phyloP scores from a whole-genome alignment of 1,140 invertebrate species.

The Lepidurus arcticus region DNA sequence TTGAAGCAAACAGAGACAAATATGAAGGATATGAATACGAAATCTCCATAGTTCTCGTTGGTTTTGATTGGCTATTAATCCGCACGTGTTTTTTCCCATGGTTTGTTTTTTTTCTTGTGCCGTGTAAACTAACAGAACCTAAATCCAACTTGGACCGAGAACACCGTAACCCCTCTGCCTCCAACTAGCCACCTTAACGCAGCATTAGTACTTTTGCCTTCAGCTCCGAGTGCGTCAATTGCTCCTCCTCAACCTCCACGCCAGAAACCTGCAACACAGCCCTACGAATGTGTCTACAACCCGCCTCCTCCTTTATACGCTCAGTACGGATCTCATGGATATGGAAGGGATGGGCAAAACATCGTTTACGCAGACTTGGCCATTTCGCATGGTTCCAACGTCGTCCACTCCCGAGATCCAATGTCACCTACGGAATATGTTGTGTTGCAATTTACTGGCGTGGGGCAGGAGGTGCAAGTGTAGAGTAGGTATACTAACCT shows the following conservation, averaged over 20 bases:
- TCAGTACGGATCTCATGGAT: slow-evolving; percentile 31
- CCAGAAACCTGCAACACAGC: neutral
- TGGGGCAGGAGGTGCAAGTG: slow-evolving; percentile 68
- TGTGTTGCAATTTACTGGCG: slow-evolving; percentile 69
- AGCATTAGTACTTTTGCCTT: slow-evolving; percentile 1
- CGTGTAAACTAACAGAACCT: slow-evolving; percentile 14
- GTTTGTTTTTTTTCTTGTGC: neutral
- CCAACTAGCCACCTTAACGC: neutral
- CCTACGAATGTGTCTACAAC: slow-evolving; percentile 29
- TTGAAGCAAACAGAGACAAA: neutral
- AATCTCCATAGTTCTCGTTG: neutral
- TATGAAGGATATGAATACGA: neutral
- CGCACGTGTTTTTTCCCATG: neutral
- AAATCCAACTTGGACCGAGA: slow-evolving; percentile 11
- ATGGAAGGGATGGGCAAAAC: slow-evolving; percentile 33
- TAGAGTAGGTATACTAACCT: slow-evolving; percentile 44
- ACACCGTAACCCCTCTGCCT: neutral
- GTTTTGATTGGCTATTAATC: neutral
- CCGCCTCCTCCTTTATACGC: slow-evolving; percentile 35
- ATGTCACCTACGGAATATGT: slow-evolving; percentile 59
- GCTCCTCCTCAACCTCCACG: slow-evolving; percentile 6
- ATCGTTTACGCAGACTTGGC: slow-evolving; percentile 43
- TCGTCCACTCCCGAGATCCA: neutral
- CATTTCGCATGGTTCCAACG: slow-evolving; percentile 38
- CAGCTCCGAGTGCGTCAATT: neutral